Evolutionary conservation across 2,888 invertebrate genomes (phyloP), one percentile per base, ranked within the genome.

Genomic region (Synergus gifuensis): DNA sequence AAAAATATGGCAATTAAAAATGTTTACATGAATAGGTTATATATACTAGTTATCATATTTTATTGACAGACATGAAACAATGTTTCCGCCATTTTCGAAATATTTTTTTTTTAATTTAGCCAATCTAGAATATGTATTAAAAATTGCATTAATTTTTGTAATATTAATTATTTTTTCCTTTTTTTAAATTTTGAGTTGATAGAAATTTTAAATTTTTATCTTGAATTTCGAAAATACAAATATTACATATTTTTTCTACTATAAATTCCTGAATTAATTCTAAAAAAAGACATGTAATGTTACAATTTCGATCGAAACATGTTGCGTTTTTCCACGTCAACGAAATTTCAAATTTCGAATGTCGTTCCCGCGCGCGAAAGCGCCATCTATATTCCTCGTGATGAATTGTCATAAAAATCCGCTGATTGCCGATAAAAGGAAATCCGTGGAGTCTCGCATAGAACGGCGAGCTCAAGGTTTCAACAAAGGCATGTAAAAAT

Each of bases 401-500:
- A 9, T 46, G 81, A 79, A 87, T 76, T 73, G 82, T 62, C 81
- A 83, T 73, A 88, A 87, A 88, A 88, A 85, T 86, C 82, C 83
- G 83, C 85, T 85, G 85, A 85, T 88, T 86, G 90, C 87, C 89
- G 90, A 89, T 89, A 90, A 89, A 89, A 90, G 90, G 90, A 90
- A 90, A 90, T 89, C 86, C 87, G 89, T 87, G 82, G 85, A 84
- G 85, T 81, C 85, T 87, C 78, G 76, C 83, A 81, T 66, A 81
- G 73, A 83, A 82, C 82, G 78, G 81, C 80, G 83, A 84, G 83
- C 77, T 83, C 83, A 84, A 85, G 79, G 82, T 79, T 82, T 83
- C 77, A 81, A 83, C 81, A 81, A 84, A 82, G 44, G 73, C 62
- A 79, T 54, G 76, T 73, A 81, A 86, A 83, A 77, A 80, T 80